phyloP scores from a whole-genome alignment of 2,888 invertebrate species.

The Bombyx huttoni region DNA sequence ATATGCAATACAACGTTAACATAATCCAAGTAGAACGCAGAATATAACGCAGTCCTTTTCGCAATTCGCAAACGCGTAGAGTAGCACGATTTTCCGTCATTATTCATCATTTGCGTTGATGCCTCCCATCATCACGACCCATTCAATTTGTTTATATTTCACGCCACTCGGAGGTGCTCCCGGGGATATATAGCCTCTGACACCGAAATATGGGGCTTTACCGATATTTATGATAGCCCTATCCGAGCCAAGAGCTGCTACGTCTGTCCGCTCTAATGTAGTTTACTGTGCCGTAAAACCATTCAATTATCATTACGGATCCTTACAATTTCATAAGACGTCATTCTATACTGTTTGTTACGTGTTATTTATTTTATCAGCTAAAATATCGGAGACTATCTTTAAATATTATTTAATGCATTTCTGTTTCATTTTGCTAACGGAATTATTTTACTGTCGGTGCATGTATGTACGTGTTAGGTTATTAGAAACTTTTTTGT shows the following conservation, averaged over 20 bases:
- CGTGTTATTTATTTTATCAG: slow-evolving; percentile 1
- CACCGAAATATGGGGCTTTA: slow-evolving; percentile 61
- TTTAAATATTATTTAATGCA: too few relatives aligned
- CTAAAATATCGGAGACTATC: not conserved
- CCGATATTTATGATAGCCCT: slow-evolving; percentile 61
- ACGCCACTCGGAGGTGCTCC: slow-evolving; percentile 61
- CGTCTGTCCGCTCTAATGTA: slow-evolving; percentile 40
- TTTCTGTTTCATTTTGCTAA: too few relatives aligned
- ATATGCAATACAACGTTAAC: not conserved
- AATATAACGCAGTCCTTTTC: not conserved
- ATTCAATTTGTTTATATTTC: slow-evolving; percentile 72
- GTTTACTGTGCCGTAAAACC: slow-evolving; percentile 34
- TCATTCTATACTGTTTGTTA: slow-evolving; percentile 5
- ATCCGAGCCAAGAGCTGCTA: slow-evolving; percentile 26
- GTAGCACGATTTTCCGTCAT: slow-evolving; percentile 19
- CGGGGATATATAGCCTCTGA: slow-evolving; percentile 51
- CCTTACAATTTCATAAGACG: slow-evolving; percentile 12
- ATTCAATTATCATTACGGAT: slow-evolving; percentile 26
- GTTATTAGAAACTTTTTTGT: too few relatives aligned
- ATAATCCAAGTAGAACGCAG: not conserved
- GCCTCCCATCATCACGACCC: slow-evolving; percentile 53
- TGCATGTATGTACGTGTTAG: too few relatives aligned
- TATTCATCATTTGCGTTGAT: slow-evolving; percentile 62
- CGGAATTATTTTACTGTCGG: too few relatives aligned
- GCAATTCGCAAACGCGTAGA: not conserved